Evolutionary conservation across 2,113 vertebrate species (phyloP).

Genomic region (Xiphias gladius): DNA sequence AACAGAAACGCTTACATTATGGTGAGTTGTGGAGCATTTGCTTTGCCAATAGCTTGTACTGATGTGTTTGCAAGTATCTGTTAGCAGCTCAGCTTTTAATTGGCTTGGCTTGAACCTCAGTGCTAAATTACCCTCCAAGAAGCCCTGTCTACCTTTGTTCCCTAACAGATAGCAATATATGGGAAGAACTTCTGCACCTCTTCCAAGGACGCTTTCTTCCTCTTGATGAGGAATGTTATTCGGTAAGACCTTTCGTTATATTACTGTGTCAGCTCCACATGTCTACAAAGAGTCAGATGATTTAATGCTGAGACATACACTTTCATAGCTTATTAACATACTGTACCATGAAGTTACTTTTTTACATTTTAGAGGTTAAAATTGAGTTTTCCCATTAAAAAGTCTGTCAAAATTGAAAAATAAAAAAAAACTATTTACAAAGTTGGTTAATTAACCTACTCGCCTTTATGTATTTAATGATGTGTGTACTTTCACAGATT

Average conservation of each 20-base stretch:
- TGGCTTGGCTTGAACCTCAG: neutral
- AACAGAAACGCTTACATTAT: slow-evolving; percentile 99
- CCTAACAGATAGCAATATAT: slow-evolving; percentile 92
- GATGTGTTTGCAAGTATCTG: neutral
- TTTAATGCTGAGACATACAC: neutral
- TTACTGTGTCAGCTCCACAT: neutral
- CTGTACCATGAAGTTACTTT: neutral
- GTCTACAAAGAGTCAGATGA: neutral
- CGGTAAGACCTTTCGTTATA: slow-evolving; percentile 83
- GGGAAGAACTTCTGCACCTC: slow-evolving; percentile 96
- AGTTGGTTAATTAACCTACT: neutral
- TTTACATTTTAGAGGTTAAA: neutral
- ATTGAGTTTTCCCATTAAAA: neutral
- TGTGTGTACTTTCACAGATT: neutral
- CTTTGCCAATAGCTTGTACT: neutral
- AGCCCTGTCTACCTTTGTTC: neutral
- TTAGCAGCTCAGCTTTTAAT: neutral
- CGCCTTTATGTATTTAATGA: neutral
- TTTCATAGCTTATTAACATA: neutral
- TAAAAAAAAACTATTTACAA: too few relatives aligned
- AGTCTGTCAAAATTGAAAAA: neutral
- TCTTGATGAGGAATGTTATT: slow-evolving; percentile 95
- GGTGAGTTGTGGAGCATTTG: slow-evolving; percentile 83
- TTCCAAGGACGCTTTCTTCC: slow-evolving; percentile 92
- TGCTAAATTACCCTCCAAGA: neutral